These are phyloP conservation scores for Ceratina calcarata DNA, from an alignment of 1,140 invertebrate genomes.

Conservation along the genomic window DNA sequence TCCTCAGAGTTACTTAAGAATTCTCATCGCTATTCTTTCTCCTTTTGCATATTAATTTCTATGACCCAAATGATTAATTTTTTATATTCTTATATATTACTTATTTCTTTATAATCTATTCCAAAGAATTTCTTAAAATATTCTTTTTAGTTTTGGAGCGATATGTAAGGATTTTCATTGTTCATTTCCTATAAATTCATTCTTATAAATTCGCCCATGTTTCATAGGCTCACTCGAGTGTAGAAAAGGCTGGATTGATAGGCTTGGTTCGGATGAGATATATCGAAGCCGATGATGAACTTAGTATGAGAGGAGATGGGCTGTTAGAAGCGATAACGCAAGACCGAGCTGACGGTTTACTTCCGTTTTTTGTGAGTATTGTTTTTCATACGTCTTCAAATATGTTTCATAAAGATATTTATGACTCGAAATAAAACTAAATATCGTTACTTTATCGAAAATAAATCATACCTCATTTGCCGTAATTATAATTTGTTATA, in stretches of 20 bases:
- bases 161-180: too few species aligned
- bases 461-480: too few species aligned
- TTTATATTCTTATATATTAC: not conserved
- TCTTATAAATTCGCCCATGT: too few species aligned
- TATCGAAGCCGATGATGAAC: slow-evolving; percentile 91
- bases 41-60: not conserved
- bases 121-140: not conserved
- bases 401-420: too few species aligned
- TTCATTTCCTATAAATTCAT: too few species aligned
- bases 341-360: slow-evolving; percentile 92
- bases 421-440: too few species aligned
- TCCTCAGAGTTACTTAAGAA: not conserved
- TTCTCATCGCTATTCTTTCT: not conserved
- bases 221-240: slow-evolving; percentile 93
- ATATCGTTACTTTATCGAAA: too few species aligned
- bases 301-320: slow-evolving; percentile 91
- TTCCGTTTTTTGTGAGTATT: slow-evolving; percentile 96
- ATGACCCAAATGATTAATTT: not conserved
- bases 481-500: too few species aligned
- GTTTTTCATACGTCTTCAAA: too few species aligned
- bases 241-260: slow-evolving; percentile 96
- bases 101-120: not conserved
- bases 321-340: slow-evolving; percentile 89
- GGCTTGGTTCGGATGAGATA: slow-evolving; percentile 96
- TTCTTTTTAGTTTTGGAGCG: not conserved